Conservation (phyloP, 2,888 invertebrate species). For the Orthosia gothica region DNA sequence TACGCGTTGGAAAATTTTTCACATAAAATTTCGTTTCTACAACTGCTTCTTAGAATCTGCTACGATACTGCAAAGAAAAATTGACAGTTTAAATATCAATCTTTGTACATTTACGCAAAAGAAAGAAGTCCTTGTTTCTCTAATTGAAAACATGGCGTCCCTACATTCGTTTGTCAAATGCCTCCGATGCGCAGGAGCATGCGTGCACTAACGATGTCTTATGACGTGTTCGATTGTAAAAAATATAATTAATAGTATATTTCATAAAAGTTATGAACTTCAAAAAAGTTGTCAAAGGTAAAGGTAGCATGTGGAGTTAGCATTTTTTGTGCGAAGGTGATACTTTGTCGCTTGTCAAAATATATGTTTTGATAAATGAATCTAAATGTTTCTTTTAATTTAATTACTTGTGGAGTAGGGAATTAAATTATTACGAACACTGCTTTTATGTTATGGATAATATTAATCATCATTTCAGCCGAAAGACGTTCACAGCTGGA, state of each 20-base stretch:
- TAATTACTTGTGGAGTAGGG: background rate
- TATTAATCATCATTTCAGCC: no score
- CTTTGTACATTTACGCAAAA: background rate
- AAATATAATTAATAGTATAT: constrained; percentile 51
- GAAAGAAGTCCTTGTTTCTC: background rate
- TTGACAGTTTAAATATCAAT: no score
- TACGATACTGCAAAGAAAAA: no score
- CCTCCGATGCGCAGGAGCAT: constrained; percentile 45
- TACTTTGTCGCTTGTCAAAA: background rate
- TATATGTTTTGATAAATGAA: background rate
- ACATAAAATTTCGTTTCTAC: no score
- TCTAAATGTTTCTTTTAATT: background rate
- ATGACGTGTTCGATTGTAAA: constrained; percentile 51
- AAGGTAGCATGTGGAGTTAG: background rate
- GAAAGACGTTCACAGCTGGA: no score
- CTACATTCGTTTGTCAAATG: constrained; percentile 26
- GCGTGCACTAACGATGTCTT: constrained; percentile 55
- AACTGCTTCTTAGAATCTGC: no score
- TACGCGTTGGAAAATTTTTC: no score
- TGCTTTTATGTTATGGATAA: no score
- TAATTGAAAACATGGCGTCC: constrained; percentile 8
- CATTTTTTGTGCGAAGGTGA: background rate
- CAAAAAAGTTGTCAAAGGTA: background rate
- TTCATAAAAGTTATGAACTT: constrained; percentile 25
- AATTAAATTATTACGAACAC: no score